Evolutionary conservation across 30 jellyfish, hydroid and myxozoan species (phyloP).

Genomic region (Cassiopea andromeda): DNA sequence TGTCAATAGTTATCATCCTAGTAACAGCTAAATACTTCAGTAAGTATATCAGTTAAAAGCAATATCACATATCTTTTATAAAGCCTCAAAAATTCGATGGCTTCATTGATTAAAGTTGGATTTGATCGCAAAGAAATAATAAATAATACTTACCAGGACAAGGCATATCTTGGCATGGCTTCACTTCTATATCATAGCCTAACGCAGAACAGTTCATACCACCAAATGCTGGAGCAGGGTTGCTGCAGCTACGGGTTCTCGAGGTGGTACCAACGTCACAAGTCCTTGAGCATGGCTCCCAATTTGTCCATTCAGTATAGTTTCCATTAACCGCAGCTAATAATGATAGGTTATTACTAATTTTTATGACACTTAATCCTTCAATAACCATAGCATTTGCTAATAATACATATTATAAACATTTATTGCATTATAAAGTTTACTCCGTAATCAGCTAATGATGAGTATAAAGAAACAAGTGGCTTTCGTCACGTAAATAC

Average conservation of each 20-base stretch:
- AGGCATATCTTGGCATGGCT: slow-evolving; percentile 71
- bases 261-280: slow-evolving; percentile 88
- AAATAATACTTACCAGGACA: slow-evolving; percentile 74
- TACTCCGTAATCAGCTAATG: no score
- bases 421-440: no score
- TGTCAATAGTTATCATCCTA: no score
- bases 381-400: no score
- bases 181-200: slow-evolving; percentile 70
- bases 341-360: neutral
- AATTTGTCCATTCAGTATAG: slow-evolving; percentile 82
- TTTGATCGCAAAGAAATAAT: neutral
- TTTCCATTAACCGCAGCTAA: slow-evolving; percentile 82
- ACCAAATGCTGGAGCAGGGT: slow-evolving; percentile 91
- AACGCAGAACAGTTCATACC: slow-evolving; percentile 79
- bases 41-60: no score
- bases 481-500: neutral
- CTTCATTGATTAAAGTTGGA: neutral
- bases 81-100: neutral
- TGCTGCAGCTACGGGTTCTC: slow-evolving; percentile 78
- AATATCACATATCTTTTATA: no score
- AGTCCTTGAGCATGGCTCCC: slow-evolving; percentile 83
- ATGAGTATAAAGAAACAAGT: no score
- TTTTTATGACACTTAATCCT: no score
- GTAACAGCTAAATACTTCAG: no score
- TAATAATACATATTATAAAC: no score